A percentile compares a stretch with the other conserved stretches of the same genome.
phyloP scores from a whole-genome alignment of 2,888 invertebrate species.

The Eupithecia tripunctaria region DNA sequence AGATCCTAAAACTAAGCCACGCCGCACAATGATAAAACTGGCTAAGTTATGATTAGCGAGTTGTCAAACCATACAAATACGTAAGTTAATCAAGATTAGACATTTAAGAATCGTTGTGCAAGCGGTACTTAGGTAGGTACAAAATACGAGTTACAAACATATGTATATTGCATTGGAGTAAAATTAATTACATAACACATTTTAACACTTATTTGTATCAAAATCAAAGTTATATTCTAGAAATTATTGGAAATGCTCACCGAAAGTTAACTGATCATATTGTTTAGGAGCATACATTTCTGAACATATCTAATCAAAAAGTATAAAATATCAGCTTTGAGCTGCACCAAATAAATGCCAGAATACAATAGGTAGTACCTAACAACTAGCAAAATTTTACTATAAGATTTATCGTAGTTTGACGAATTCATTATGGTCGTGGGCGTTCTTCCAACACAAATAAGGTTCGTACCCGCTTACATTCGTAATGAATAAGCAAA shows the following conservation, averaged over 20 bases:
- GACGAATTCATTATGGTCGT: too few relatives aligned
- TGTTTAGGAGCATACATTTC: neutral
- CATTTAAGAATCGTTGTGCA: too few relatives aligned
- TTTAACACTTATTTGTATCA: neutral
- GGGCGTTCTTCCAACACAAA: too few relatives aligned
- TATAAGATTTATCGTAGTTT: too few relatives aligned
- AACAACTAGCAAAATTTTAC: too few relatives aligned
- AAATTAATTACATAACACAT: neutral
- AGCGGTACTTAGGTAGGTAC: too few relatives aligned
- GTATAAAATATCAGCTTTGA: neutral
- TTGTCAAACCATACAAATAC: too few relatives aligned
- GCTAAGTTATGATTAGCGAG: too few relatives aligned
- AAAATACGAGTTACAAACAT: slow-evolving; percentile 29
- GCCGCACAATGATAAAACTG: too few relatives aligned
- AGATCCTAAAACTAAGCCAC: slow-evolving; percentile 26
- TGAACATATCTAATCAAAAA: neutral
- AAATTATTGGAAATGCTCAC: neutral
- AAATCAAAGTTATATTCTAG: neutral
- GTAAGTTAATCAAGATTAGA: too few relatives aligned
- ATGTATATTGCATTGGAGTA: neutral
- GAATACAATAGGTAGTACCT: neutral
- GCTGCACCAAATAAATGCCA: neutral
- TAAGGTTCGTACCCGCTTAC: too few relatives aligned
- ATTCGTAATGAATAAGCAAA: too few relatives aligned
- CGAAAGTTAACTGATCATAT: neutral